phyloP scores from a whole-genome alignment of 2,888 invertebrate species.

The Nycteola revayana region DNA sequence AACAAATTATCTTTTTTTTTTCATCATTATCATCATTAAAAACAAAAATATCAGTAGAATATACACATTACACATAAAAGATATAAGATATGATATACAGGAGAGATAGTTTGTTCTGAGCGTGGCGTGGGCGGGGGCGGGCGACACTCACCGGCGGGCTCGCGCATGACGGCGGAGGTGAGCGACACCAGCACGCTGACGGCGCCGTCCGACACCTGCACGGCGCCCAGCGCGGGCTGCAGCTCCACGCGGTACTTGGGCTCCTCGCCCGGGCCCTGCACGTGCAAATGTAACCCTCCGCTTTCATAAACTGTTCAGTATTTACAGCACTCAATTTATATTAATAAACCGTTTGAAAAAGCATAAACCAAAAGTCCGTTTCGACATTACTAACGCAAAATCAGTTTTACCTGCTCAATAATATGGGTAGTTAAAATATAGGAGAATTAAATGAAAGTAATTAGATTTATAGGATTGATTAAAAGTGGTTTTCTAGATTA shows the following conservation, averaged over 20 bases:
- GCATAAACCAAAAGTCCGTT: no score
- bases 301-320: no score
- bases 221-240: conserved; percentile 91
- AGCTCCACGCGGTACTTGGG: conserved; percentile 90
- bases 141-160: conserved; percentile 82
- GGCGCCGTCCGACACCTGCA: conserved; percentile 89
- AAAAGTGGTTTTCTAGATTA: no score
- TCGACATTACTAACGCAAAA: no score
- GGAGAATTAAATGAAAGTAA: no score
- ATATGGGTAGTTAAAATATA: no score
- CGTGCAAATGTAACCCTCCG: no score
- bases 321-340: no score
- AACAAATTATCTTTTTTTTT: conserved; percentile 80
- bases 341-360: no score
- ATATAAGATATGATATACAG: conserved; percentile 39
- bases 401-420: no score
- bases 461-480: no score
- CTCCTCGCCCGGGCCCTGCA: conserved; percentile 60
- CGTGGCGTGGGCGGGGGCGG: conserved; percentile 40
- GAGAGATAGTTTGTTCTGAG: conserved; percentile 77
- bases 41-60: conserved; percentile 32
- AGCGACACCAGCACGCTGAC: conserved; percentile 93
- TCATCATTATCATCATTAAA: conserved; percentile 38
- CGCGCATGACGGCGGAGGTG: conserved; percentile 96
- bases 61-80: conserved; percentile 40